Evolutionary conservation across 1,140 invertebrate species (phyloP), one percentile per base, ranked within the genome.

Genomic region (Platyscapa corneri): DNA sequence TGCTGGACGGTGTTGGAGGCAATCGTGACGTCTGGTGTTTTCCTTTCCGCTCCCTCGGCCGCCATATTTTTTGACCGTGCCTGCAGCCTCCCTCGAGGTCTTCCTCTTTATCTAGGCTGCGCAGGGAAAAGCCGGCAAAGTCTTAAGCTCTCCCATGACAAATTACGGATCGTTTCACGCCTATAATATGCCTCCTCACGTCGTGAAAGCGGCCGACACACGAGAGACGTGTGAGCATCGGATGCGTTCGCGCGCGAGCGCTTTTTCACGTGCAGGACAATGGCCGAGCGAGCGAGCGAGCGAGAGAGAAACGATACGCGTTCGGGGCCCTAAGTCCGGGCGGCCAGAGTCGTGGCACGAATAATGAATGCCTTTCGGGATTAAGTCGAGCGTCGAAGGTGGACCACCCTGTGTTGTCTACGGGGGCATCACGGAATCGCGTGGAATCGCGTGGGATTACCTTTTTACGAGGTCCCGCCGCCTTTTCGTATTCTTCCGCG

Each of bases 351-450:
- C 91, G 91, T 91, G 91, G 90, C 86, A 82, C 81, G 86, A 87
- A 91, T 91, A 92, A 92, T 91, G 86, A 92, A 92, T 91, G 86
- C 91, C 87, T 87, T 86, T 88, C 77, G 83, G 91, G 91, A 92
- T 92, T 92, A 92, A 88, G 88, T 88, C 86, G 80, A 32, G 12
- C 70, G 76, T 87, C 88, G 83, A 79, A 72, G 79, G 67, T 76
- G 89, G 91, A 92, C 91, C 91, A 92, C 91, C 91, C 91, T 67
- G 80, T 18, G 46, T 89, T 83, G 75, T 86, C 87, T 86, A 30
- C 75, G 64, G 7, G 79, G 3, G 34, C 42, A 34, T 56, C 39
- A 70, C 84, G 72, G 86, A 90, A 90, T 90, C 88, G 89, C 87
- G 86, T 86, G 67, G 85, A 87, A 89, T 87, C 80, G 72, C 82